Base-by-base conservation (phyloP, 1,140 invertebrate genomes). In the Hyles euphorbiae region DNA sequence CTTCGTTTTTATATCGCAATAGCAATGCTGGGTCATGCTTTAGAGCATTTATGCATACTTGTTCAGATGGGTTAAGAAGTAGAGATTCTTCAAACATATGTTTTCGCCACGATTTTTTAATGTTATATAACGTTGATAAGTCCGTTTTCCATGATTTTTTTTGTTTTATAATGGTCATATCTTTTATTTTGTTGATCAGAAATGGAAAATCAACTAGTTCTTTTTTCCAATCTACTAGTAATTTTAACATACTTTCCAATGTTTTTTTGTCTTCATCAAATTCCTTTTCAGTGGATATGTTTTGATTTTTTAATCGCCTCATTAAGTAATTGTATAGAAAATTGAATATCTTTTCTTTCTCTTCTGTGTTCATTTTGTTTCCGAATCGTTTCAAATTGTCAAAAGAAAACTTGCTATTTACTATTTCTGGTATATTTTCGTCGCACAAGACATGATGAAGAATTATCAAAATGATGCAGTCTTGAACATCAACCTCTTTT, bases 1-100 rank as follows among this genome's bases (percentile, higher is more conserved):
- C 48, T 53, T 74, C 68, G 5, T 48, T 51, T 22, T 63, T 51
- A 63, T 76, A 63, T 12, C 63, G 48, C 36, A 61, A 44, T 34
- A 85, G 47, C 45, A 85, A 57, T 56, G 53, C 55, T 10, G 80
- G 72, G 34, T 76, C 76, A 60, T 85, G 82, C 56, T 85, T 85
- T 2, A 85, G 54, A 34, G 69, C 70, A 68, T 84, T 82, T n/a
- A 84, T 11, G 57, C 74, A 73, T n/a, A 65, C 74, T 10, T 68
- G 60, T 58, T 79, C 65, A 52, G 43, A 62, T 3, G 69, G 70
- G 11, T 57, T 49, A 11, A 84, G 57, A 40, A 57, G 33, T 44
- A 84, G 7, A 43, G 78, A 84, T 50, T 78, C 72, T 47, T 74
- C 62, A 57, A 82, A 84, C 44, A 84, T 62, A 45, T 61, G 48